Evolutionary conservation across 2,888 invertebrate species (phyloP).

Genomic region (Andrena flavipes): DNA sequence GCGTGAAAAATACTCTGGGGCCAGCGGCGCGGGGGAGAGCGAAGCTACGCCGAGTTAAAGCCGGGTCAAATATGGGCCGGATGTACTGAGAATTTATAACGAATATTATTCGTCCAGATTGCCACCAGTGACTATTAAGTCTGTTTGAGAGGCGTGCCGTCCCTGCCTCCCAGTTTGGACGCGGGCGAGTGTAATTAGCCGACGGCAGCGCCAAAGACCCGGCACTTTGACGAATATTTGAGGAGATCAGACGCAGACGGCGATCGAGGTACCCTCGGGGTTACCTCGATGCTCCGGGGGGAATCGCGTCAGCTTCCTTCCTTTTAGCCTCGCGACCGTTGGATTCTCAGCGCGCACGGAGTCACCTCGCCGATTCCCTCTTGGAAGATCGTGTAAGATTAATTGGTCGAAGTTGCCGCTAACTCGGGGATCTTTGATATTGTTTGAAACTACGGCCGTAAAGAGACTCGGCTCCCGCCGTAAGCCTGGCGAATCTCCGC

Average conservation of each 20-base stretch:
- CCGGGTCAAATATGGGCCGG: conserved; percentile 28
- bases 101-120: conserved; percentile 34
- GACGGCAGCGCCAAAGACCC: neutral
- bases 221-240: conserved; percentile 44
- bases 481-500: conserved; percentile 4
- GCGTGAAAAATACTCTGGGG: conserved; percentile 26
- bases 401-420: conserved; percentile 7
- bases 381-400: conserved; percentile 7
- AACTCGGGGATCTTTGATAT: conserved; percentile 12
- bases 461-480: conserved; percentile 8
- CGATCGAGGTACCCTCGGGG: neutral
- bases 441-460: conserved; percentile 14
- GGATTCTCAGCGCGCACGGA: neutral
- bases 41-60: neutral
- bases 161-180: neutral
- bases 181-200: conserved; percentile 20
- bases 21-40: neutral
- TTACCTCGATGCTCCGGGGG: neutral
- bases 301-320: neutral
- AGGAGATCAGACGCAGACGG: neutral
- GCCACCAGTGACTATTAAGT: conserved; percentile 33
- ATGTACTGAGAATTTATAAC: conserved; percentile 45
- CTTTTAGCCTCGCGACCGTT: neutral
- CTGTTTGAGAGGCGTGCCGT: conserved; percentile 17
- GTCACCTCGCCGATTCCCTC: neutral